Evolutionary conservation across 2,797 vertebrate genomes (phyloP).

Genomic region (Schizothorax lantsangensis): DNA sequence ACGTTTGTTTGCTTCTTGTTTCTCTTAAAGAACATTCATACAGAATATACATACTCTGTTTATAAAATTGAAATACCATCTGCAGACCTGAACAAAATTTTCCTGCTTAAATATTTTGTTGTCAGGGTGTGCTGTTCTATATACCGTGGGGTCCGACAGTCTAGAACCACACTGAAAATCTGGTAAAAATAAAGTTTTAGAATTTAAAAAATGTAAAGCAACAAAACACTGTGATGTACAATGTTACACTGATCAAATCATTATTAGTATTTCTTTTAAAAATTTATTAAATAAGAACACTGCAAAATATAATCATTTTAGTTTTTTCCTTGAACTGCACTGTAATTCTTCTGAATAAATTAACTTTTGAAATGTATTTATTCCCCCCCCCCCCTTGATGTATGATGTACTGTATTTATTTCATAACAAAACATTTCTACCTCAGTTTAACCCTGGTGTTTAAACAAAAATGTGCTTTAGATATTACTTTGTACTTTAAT

Average conservation of each 20-base stretch:
- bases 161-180: neutral
- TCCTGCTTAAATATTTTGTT: neutral
- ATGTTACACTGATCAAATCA: neutral
- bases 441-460: constrained; percentile 14
- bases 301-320: neutral
- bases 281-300: neutral
- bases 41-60: neutral
- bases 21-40: neutral
- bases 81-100: neutral
- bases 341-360: neutral
- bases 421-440: constrained; percentile 5
- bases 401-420: constrained; percentile 25
- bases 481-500: neutral
- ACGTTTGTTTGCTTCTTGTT: neutral
- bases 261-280: too few relatives aligned
- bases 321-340: neutral
- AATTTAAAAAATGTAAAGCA: neutral
- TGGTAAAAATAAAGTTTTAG: neutral
- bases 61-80: neutral
- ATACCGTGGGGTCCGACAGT: neutral
- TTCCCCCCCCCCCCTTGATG: neutral
- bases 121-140: neutral
- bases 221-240: neutral
- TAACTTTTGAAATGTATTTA: neutral
- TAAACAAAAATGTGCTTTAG: neutral